Evolutionary conservation across 2,888 invertebrate species (phyloP).

Genomic region (Iphiclides podalirius): DNA sequence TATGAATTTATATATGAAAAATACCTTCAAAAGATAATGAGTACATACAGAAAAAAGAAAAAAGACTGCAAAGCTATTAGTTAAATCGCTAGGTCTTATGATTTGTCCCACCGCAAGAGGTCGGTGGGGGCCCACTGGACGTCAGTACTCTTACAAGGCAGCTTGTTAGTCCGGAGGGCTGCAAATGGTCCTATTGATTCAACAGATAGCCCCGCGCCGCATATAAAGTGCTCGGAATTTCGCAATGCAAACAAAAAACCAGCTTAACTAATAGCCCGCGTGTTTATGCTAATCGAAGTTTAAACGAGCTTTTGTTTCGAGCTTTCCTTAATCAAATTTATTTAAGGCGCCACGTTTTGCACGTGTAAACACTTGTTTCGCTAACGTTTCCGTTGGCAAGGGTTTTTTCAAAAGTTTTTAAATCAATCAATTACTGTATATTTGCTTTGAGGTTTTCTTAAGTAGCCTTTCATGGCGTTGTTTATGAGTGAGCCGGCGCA

Average conservation of each 20-base stretch:
- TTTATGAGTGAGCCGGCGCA: too few species aligned
- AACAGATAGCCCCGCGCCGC: constrained; percentile 9
- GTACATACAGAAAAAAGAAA: too few species aligned
- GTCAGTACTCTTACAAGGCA: constrained; percentile 36
- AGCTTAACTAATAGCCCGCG: constrained; percentile 2
- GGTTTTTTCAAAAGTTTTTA: too few species aligned
- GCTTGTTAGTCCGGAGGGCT: constrained; percentile 33
- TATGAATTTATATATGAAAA: too few species aligned
- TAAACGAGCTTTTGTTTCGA: not conserved
- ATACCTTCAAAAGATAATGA: too few species aligned
- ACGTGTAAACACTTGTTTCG: not conserved
- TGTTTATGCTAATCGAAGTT: constrained; percentile 4
- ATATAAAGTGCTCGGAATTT: constrained; percentile 13
- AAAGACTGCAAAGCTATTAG: too few species aligned
- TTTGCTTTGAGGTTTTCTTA: not conserved
- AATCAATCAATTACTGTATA: not conserved
- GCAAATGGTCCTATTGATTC: constrained; percentile 25
- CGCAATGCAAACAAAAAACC: constrained; percentile 7
- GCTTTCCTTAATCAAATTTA: constrained; percentile 1
- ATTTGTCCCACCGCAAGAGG: constrained; percentile 28
- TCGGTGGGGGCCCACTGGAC: constrained; percentile 31
- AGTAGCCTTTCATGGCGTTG: not conserved
- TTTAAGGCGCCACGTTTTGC: not conserved
- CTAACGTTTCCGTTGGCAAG: not conserved
- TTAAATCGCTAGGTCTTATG: constrained; percentile 7